Evolutionary conservation across 1,140 invertebrate species (phyloP), one percentile per base, ranked within the genome.

Genomic region (Cepaea nemoralis): DNA sequence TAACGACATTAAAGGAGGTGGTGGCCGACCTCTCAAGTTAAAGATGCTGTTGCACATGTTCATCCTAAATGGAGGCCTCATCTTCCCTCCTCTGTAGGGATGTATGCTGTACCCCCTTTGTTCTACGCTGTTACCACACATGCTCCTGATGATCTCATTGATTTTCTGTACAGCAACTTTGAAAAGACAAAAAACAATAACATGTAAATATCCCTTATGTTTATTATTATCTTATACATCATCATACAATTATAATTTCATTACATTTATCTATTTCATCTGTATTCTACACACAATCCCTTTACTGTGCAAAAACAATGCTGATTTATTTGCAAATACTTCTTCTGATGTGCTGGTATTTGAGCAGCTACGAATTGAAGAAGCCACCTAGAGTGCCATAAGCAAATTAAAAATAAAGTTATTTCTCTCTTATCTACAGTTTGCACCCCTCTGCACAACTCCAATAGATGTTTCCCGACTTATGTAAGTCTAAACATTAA

Each of bases 151-250:
- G 37, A 94, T 93, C 87, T 94, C 93, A 86, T 94, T 92, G 70
- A 94, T 94, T 88, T 93, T 93, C 82, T 93, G 90, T 81, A 94
- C 92, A 80, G 94, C 94, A 91, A 93, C 94, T 94, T 86, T 37
- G 90, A 86, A 71, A 80, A 77, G 39, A 48, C 79, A 50, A 35
- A 82, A 35, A 3, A 27, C 22, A 45, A 45, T 19, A 55, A 24
- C 3, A n/a, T n/a, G 19, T 10, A 55, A 14, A 55, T 19, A 55
- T 55, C 50, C n/a, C 8, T 55, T 55, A 14, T 19, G 3, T 55
- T 55, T 2, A 14, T 55, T 10, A 10, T 55, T 55, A 19, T 55
- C 5, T 3, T 2, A 8, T 2, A 19, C 50, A 14, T 55, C 50
- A 55, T 3, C 19, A 45, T 45, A 45, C 8, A 19, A 45, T 45